A percentile compares a stretch with the other conserved stretches of the same genome.
Evolutionary conservation across 2,113 vertebrate species (phyloP).

Genomic region (Myiopsitta monachus): DNA sequence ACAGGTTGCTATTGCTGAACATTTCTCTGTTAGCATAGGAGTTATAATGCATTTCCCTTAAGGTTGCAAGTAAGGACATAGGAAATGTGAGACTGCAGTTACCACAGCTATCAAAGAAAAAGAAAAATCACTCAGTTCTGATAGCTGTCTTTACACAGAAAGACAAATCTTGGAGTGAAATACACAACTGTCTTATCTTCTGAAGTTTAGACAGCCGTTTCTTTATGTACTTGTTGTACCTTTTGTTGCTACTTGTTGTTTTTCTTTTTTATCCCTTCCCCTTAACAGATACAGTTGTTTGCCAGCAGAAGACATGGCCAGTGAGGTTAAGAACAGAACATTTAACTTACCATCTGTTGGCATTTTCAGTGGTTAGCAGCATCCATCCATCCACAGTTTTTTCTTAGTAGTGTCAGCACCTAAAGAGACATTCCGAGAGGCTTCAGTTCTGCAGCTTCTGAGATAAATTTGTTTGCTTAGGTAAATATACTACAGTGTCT

Average conservation of each 20-base stretch:
- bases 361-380: neutral
- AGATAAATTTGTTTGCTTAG: neutral
- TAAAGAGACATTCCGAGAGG: neutral
- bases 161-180: neutral
- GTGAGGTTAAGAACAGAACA: neutral
- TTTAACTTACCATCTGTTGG: rapidly evolving
- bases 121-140: neutral
- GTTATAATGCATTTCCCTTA: neutral
- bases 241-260: neutral
- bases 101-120: neutral
- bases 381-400: neutral
- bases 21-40: neutral
- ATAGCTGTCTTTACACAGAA: neutral
- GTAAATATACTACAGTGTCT: neutral
- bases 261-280: neutral
- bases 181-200: neutral
- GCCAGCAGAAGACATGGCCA: neutral
- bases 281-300: neutral
- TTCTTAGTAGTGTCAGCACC: neutral
- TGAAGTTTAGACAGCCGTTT: neutral
- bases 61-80: neutral
- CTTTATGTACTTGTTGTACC: neutral
- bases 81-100: neutral
- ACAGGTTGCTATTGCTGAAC: neutral
- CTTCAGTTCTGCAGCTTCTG: neutral